Percentiles rank a stretch among this genome's conserved stretches.
Evolutionary conservation across 1,140 invertebrate species (phyloP).

Genomic region (Lasioglossum baleicum): DNA sequence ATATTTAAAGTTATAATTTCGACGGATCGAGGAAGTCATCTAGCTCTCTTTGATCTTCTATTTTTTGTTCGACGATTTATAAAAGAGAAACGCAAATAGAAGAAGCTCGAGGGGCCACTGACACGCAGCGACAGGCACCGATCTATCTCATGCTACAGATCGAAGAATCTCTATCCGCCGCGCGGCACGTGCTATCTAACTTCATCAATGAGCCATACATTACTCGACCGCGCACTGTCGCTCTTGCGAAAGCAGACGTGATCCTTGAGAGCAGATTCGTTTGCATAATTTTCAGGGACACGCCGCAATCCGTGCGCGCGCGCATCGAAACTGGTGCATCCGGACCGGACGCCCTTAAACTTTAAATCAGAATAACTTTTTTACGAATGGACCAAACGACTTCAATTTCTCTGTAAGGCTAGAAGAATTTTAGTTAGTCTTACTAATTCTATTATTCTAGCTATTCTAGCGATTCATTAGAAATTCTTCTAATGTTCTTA

Average conservation of each 20-base stretch:
- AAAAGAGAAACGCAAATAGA: neutral
- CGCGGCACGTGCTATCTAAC: slow-evolving; percentile 22
- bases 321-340: neutral
- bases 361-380: too few relatives aligned
- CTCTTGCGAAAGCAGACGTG: neutral
- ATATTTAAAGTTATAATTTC: too few relatives aligned
- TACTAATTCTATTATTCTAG: too few relatives aligned
- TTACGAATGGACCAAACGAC: too few relatives aligned
- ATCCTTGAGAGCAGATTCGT: neutral
- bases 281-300: slow-evolving; percentile 5
- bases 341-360: neutral
- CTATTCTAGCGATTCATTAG: too few relatives aligned
- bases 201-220: slow-evolving; percentile 6
- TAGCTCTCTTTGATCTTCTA: too few relatives aligned
- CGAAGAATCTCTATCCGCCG: neutral
- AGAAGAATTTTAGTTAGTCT: too few relatives aligned
- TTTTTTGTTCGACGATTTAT: neutral
- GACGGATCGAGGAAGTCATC: neutral
- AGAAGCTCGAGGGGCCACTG: neutral
- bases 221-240: neutral
- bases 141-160: neutral
- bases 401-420: too few relatives aligned
- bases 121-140: neutral
- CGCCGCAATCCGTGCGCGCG: neutral
- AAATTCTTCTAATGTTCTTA: too few relatives aligned